phyloP scores from a whole-genome alignment of 2,113 vertebrate genomes.

The Henicopernis longicauda region DNA sequence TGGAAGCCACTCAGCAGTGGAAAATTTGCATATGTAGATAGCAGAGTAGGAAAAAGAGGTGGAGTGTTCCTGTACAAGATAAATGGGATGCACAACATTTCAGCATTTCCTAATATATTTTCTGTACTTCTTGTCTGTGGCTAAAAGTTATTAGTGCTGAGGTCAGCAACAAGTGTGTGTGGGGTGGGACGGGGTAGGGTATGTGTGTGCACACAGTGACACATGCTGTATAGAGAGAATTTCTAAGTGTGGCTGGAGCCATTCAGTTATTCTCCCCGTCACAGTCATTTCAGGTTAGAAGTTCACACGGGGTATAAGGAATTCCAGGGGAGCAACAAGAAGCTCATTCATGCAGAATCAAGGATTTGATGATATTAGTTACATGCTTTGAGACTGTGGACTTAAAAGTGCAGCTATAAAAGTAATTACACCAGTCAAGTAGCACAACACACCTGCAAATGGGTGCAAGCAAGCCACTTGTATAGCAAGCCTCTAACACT shows the following conservation, averaged over 20 bases:
- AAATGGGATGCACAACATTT: background rate
- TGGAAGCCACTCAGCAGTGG: slow-evolving; percentile 47
- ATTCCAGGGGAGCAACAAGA: background rate
- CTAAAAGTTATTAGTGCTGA: background rate
- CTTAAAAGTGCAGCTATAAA: background rate
- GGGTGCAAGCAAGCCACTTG: background rate
- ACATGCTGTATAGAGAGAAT: accelerated
- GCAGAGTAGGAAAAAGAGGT: slow-evolving; percentile 17
- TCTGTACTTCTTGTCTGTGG: background rate
- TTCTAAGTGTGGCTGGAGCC: background rate
- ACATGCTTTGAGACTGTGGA: background rate
- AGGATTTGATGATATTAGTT: background rate
- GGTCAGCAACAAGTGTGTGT: slow-evolving; percentile 4
- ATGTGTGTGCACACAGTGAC: background rate
- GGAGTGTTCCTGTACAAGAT: background rate
- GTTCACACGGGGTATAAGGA: background rate
- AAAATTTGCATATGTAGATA: slow-evolving; percentile 63
- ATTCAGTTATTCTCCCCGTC: background rate
- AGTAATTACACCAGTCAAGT: background rate
- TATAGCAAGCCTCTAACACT: background rate
- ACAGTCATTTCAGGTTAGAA: background rate
- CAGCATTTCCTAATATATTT: background rate
- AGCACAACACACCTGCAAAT: background rate
- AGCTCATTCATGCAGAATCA: background rate
- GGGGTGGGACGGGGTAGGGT: too few species aligned